Base-by-base conservation (phyloP, 2,797 vertebrate genomes). In the Eulemur rubriventer region DNA sequence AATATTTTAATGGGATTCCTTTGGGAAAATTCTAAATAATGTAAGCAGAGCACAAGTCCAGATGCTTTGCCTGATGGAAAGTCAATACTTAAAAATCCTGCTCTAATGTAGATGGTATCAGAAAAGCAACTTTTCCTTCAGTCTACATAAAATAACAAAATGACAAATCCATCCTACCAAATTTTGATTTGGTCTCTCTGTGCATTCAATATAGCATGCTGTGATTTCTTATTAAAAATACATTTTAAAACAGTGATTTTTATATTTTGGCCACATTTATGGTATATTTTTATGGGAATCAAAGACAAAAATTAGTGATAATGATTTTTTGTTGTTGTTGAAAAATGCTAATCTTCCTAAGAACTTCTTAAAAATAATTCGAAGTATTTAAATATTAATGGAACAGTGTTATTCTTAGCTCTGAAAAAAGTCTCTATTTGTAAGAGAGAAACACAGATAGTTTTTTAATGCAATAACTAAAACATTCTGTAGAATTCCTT, bases 301-400 rank as follows among this genome's bases (percentile, higher is more conserved):
- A 91, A 95, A 84, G 22, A 80, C 84, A 78, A 93, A 79, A 93
- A 72, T 94, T 57, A 80, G 35, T 55, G 5, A 41, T 38, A 69
- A 70, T 91, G 33, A 43, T 67, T 59, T 81, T 81, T 89, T 65
- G 10, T 80, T 72, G 55, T 73, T 94, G 26, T 75, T 81, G 38
- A 52, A 33, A 88, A 79, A 61, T 61, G 6, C 1, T 43, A 80
- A 82, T 82, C 6, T 78, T 75, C 24, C 8, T 70, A 84, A 79
- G 16, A 50, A n/a, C 4, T 83, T 55, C 20, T 7, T 61, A 88
- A 80, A 96, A 75, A 96, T 79, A 55, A 82, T 52, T 82, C 10
- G 17, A 91, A 79, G 14, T 69, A 28, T 90, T 95, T 92, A 88
- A 88, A 48, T 52, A n/a, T 55, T 46, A 88, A 50, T 70, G 24